Base-by-base conservation (phyloP, 2,797 vertebrate species). In the Lophotriccus pileatus region DNA sequence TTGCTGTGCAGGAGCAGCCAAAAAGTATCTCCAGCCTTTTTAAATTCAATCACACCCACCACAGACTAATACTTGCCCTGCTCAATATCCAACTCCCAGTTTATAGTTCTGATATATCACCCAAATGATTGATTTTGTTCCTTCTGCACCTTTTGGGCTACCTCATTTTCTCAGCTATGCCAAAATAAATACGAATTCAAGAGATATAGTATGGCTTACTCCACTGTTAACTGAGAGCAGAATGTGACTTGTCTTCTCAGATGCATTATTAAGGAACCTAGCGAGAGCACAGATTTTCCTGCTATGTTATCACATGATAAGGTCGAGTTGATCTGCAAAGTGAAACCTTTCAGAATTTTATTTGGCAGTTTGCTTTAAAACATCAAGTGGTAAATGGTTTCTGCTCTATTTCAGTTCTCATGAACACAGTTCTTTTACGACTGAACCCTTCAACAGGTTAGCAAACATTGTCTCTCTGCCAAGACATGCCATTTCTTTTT, bases 301-400 rank as follows among this genome's bases (percentile, higher is more conserved):
- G 92, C 93, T 93, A 92, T 90, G 70, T 94, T 97, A 96, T 97
- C 87, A 89, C 92, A 87, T 93, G 90, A 93, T 96, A 94, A 94
- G 95, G 93, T 97, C 91, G 43, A 96, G 91, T 93, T 93, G 96
- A 95, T 96, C 90, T 95, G 95, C 86, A 93, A 90, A 96, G 89
- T 90, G 95, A 96, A 97, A 97, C 95, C 95, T 96, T 97, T 97
- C 92, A 92, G 92, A 87, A 96, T 96, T 96, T 96, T 96, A 97
- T 95, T 97, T 93, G 91, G 95, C 94, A 97, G 93, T 95, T 97
- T 96, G 91, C 95, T 96, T 96, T 90, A 95, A 97, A 97, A 96
- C 90, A 95, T 96, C 95, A 96, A 96, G 95, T 97, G 93, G 93
- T 96, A 95, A 93, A 94, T 95, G 94, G 94, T 86, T 95, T 93